A percentile compares a stretch with the other conserved stretches of the same genome.
Conservation (phyloP, 2,113 vertebrate genomes). For the Gobius niger region DNA sequence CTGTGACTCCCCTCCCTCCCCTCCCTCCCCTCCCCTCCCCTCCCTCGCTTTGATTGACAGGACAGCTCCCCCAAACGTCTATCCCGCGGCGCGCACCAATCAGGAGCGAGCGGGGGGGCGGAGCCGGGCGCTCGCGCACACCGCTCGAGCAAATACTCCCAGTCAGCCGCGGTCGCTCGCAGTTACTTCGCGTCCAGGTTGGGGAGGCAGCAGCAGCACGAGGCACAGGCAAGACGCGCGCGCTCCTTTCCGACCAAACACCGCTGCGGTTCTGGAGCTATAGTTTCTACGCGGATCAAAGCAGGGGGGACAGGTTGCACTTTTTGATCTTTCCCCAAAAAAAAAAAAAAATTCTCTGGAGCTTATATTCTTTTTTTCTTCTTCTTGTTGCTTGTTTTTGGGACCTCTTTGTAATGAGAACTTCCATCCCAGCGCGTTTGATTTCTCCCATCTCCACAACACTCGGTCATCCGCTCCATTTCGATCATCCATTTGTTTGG, state of each 20-base stretch:
- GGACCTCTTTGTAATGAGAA: slow-evolving; percentile 67
- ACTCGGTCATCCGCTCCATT: slow-evolving; percentile 57
- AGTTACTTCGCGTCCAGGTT: slow-evolving; percentile 72
- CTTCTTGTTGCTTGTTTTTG: neutral
- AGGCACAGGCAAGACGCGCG: neutral
- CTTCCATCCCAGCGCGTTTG: slow-evolving; percentile 68
- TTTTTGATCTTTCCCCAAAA: slow-evolving; percentile 15
- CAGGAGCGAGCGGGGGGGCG: slow-evolving; percentile 59
- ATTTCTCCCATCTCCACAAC: slow-evolving; percentile 61
- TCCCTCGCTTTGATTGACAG: slow-evolving; percentile 68
- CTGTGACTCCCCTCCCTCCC: slow-evolving; percentile 32
- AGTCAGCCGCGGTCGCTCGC: slow-evolving; percentile 59
- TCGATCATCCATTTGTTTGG: slow-evolving; percentile 51
- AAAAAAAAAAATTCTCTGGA: neutral
- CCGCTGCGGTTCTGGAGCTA: slow-evolving; percentile 26
- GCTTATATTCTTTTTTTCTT: neutral
- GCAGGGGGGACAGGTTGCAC: slow-evolving; percentile 42
- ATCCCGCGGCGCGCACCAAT: slow-evolving; percentile 65
- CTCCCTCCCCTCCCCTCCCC: slow-evolving; percentile 24
- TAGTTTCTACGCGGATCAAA: slow-evolving; percentile 48
- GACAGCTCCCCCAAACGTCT: slow-evolving; percentile 34
- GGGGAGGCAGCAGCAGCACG: slow-evolving; percentile 29
- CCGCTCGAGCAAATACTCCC: slow-evolving; percentile 69
- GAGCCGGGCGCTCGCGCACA: slow-evolving; percentile 36
- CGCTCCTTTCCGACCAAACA: neutral